These are phyloP conservation scores for Nesogale talazaci DNA, from an alignment of 2,113 vertebrate genomes.

Conservation along the genomic window DNA sequence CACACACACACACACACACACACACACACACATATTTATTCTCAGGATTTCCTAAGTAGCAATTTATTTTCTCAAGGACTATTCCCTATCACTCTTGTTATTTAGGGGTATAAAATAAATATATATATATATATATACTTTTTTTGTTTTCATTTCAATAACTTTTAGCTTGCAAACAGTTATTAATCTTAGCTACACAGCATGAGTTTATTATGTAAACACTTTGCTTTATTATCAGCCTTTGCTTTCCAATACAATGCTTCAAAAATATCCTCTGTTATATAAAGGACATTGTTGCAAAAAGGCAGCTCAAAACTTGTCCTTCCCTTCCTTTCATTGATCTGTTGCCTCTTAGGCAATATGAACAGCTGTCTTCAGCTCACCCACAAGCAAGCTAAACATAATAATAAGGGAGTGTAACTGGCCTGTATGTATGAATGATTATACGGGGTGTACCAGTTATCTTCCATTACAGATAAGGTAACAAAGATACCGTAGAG, in stretches of 20 bases:
- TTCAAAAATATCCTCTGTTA: slow-evolving; percentile 78
- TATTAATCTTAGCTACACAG: slow-evolving; percentile 75
- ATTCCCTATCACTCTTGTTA: not conserved
- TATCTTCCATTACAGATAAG: slow-evolving; percentile 74
- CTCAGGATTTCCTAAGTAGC: slow-evolving; percentile 55
- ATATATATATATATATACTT: not conserved
- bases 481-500: slow-evolving; percentile 68
- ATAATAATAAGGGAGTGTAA: slow-evolving; percentile 64
- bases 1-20: not conserved
- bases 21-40: not conserved
- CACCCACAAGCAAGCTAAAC: slow-evolving; percentile 64
- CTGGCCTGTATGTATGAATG: slow-evolving; percentile 63
- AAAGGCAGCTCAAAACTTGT: slow-evolving; percentile 75
- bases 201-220: slow-evolving; percentile 78
- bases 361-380: slow-evolving; percentile 74
- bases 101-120: slow-evolving; percentile 35
- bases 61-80: slow-evolving; percentile 48
- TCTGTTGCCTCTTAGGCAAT: slow-evolving; percentile 76
- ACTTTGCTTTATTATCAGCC: slow-evolving; percentile 68
- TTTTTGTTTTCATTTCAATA: slow-evolving; percentile 70
- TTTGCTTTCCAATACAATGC: slow-evolving; percentile 79
- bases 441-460: slow-evolving; percentile 59
- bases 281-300: slow-evolving; percentile 75
- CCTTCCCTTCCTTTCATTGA: slow-evolving; percentile 79
- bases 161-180: slow-evolving; percentile 75